Conservation (phyloP, 2,113 vertebrate genomes). For the Thomomys bottae region DNA sequence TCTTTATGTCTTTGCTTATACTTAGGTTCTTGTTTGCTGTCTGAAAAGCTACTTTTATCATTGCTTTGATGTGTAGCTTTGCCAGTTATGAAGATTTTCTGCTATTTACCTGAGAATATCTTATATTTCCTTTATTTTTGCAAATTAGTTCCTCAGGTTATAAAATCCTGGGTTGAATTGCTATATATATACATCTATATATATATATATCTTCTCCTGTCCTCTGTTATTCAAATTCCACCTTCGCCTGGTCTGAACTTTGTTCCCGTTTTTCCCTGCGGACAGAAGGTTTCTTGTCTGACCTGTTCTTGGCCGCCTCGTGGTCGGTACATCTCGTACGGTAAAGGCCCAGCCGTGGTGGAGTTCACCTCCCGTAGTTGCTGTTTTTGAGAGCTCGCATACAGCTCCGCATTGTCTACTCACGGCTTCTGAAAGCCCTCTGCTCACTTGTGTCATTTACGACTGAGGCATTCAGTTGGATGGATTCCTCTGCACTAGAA, state of each 20-base stretch:
- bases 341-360: neutral
- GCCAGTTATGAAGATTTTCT: neutral
- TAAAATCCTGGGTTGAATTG: neutral
- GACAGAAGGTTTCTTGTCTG: neutral
- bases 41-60: neutral
- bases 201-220: neutral
- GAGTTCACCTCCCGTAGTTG: neutral
- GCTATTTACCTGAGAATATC: neutral
- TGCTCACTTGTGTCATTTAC: neutral
- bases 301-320: neutral
- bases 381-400: neutral
- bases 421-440: neutral
- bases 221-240: neutral
- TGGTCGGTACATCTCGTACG: neutral
- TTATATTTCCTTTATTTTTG: conserved; percentile 1
- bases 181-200: too few species aligned
- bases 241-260: neutral
- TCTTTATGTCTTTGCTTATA: neutral
- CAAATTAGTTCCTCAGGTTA: neutral
- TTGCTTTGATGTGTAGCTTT: neutral
- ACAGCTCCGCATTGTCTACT: neutral
- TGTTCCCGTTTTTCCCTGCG: neutral
- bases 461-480: neutral
- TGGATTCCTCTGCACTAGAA: neutral
- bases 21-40: neutral